Evolutionary conservation across 2,888 invertebrate species (phyloP).

Genomic region (Hedychridium roseum): DNA sequence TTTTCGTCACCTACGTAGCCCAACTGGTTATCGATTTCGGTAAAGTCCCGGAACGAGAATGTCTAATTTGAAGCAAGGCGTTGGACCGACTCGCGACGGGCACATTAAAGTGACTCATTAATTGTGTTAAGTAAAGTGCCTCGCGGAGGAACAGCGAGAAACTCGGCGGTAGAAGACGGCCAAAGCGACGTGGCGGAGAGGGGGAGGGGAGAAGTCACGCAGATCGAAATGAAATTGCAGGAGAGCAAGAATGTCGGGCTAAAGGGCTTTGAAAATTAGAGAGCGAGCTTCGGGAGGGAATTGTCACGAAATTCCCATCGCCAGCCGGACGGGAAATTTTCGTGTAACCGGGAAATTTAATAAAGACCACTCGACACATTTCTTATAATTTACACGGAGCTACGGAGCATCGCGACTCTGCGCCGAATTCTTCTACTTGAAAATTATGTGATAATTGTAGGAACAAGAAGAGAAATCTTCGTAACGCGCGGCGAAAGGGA

Average conservation of each 20-base stretch:
- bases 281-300: background rate
- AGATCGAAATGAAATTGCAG: conserved; percentile 4
- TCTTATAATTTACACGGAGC: no score
- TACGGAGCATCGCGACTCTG: no score
- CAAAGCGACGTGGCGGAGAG: background rate
- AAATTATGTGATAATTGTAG: no score
- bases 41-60: no score
- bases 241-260: background rate
- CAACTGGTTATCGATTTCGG: conserved; percentile 36
- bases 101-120: conserved; percentile 48
- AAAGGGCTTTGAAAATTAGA: background rate
- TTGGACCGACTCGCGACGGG: conserved; percentile 24
- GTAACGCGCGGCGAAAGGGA: no score
- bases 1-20: no score
- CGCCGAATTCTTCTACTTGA: no score
- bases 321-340: conserved; percentile 4
- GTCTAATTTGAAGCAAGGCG: conserved; percentile 28
- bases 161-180: conserved; percentile 5
- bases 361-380: no score
- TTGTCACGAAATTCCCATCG: background rate
- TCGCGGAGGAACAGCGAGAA: no score
- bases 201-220: conserved; percentile 8
- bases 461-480: no score
- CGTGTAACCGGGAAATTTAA: no score
- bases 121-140: conserved; percentile 49